phyloP scores from a whole-genome alignment of 2,797 vertebrate genomes.

The Pangasius larnaudii region DNA sequence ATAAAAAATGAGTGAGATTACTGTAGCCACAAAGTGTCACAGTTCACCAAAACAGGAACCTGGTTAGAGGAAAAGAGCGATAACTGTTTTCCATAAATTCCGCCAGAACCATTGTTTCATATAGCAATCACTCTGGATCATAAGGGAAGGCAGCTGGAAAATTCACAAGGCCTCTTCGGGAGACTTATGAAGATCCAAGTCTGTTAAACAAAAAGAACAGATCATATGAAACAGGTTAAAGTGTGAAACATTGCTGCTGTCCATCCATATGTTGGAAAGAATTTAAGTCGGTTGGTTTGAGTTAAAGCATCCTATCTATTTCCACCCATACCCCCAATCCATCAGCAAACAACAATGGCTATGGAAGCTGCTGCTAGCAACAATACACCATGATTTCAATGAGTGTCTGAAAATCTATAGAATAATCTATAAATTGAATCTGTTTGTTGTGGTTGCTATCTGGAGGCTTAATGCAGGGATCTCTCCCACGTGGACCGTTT shows the following conservation, averaged over 20 bases:
- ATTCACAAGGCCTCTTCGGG: slow-evolving; percentile 70
- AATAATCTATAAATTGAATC: slow-evolving; percentile 51
- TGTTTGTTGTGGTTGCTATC: slow-evolving; percentile 40
- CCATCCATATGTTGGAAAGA: slow-evolving; percentile 58
- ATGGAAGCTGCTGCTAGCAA: not conserved
- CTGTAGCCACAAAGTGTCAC: slow-evolving; percentile 60
- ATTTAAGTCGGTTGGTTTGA: slow-evolving; percentile 59
- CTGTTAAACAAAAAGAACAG: slow-evolving; percentile 70
- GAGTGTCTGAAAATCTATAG: slow-evolving; percentile 12
- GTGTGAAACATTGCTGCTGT: slow-evolving; percentile 70
- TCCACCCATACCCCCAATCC: slow-evolving; percentile 39
- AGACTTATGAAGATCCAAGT: slow-evolving; percentile 71
- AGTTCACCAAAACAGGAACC: slow-evolving; percentile 63
- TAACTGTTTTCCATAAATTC: slow-evolving; percentile 69
- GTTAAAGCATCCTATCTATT: slow-evolving; percentile 51
- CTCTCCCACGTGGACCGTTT: slow-evolving; percentile 45
- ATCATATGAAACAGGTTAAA: slow-evolving; percentile 68
- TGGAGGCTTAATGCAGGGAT: slow-evolving; percentile 32
- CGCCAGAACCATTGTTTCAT: slow-evolving; percentile 63
- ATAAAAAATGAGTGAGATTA: slow-evolving; percentile 60
- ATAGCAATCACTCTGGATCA: slow-evolving; percentile 70
- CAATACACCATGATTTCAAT: slow-evolving; percentile 8
- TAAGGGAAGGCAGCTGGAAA: slow-evolving; percentile 74
- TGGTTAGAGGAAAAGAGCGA: slow-evolving; percentile 64
- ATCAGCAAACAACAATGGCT: slow-evolving; percentile 23